These are phyloP conservation scores for Brachylomia viminalis DNA, from an alignment of 2,888 invertebrate species.

Conservation along the genomic window DNA sequence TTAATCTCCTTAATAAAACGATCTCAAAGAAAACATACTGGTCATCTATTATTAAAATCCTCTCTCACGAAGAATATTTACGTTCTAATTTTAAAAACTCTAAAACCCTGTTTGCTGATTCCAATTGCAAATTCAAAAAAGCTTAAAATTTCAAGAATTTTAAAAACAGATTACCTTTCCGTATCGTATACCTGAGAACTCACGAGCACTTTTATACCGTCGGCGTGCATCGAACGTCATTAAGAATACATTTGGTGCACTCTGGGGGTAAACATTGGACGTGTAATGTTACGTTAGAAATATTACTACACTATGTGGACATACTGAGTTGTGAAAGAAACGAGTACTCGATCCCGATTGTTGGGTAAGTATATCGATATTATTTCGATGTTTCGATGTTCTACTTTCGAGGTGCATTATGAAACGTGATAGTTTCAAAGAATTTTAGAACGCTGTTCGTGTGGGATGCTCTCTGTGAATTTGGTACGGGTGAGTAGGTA, in stretches of 20 bases:
- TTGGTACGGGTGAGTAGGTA: neutral
- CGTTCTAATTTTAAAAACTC: constrained; percentile 39
- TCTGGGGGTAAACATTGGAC: constrained; percentile 48
- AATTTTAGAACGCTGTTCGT: constrained; percentile 44
- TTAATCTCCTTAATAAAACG: constrained; percentile 2
- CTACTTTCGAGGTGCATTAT: constrained; percentile 60
- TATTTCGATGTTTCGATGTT: constrained; percentile 59
- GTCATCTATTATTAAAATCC: constrained; percentile 41
- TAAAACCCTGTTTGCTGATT: constrained; percentile 39
- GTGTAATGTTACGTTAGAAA: constrained; percentile 58
- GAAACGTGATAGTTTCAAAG: constrained; percentile 61
- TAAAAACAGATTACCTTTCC: constrained; percentile 59
- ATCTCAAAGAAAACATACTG: constrained; percentile 3
- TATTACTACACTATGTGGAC: constrained; percentile 58
- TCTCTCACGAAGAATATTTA: constrained; percentile 21
- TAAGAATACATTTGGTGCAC: constrained; percentile 68
- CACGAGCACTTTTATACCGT: constrained; percentile 44
- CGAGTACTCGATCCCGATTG: constrained; percentile 54
- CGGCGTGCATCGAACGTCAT: constrained; percentile 60
- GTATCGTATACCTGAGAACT: constrained; percentile 52
- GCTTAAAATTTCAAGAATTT: constrained; percentile 49
- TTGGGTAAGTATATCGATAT: constrained; percentile 63
- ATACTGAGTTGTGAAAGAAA: constrained; percentile 58
- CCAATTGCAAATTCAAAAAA: constrained; percentile 60
- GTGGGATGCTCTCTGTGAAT: constrained; percentile 18